A percentile compares a stretch with the other conserved stretches of the same genome.
Evolutionary conservation across 2,888 invertebrate genomes (phyloP).

Genomic region (Phyllotreta striolata): DNA sequence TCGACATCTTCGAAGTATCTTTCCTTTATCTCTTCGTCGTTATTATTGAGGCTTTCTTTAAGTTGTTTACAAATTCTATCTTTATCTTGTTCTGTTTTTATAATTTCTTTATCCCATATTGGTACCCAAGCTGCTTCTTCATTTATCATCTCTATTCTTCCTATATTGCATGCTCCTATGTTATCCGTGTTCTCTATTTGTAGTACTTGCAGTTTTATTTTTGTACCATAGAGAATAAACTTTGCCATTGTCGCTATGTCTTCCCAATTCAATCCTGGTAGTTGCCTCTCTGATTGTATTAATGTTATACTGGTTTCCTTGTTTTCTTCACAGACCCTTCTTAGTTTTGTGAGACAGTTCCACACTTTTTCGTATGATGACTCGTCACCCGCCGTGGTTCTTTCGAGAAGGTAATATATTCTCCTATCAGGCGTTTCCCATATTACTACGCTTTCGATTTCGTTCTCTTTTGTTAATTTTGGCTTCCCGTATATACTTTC

Average conservation of each 20-base stretch:
- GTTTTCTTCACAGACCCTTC: slow-evolving; percentile 15
- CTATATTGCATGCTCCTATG: not conserved
- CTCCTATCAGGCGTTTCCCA: not conserved
- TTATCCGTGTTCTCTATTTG: not conserved
- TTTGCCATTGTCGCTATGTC: slow-evolving; percentile 16
- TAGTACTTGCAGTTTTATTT: not conserved
- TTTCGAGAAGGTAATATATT: not conserved
- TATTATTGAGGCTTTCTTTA: slow-evolving; percentile 15
- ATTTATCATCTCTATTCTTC: slow-evolving; percentile 11
- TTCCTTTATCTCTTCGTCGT: not conserved
- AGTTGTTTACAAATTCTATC: slow-evolving; percentile 14
- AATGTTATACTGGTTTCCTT: slow-evolving; percentile 11
- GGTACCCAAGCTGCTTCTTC: slow-evolving; percentile 18
- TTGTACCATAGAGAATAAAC: slow-evolving; percentile 17
- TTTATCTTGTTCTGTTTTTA: slow-evolving; percentile 16
- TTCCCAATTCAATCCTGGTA: slow-evolving; percentile 23
- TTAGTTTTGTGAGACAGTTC: slow-evolving; percentile 8
- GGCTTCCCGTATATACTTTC: not conserved
- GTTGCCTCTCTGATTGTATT: slow-evolving; percentile 5
- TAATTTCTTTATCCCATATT: slow-evolving; percentile 18
- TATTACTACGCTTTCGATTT: not conserved
- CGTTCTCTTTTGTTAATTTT: not conserved
- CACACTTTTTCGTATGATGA: slow-evolving; percentile 16
- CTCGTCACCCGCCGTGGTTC: not conserved
- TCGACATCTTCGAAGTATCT: slow-evolving; percentile 16